Conservation (phyloP, 2,113 vertebrate genomes). For the Melanerpes aurifrons region DNA sequence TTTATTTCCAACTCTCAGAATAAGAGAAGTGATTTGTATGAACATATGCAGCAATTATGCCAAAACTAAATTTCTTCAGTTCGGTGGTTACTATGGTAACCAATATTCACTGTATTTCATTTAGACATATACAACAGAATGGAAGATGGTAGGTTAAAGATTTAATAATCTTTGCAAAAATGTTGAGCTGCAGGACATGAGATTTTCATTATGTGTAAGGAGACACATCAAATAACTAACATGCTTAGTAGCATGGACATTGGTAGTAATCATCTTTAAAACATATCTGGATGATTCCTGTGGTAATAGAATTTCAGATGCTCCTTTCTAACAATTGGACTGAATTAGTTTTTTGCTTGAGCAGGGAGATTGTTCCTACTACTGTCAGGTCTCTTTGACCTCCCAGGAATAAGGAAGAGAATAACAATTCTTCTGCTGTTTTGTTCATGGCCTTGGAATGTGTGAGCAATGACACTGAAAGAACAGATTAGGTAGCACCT, state of each 20-base stretch:
- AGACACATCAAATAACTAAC: slow-evolving; percentile 23
- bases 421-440: not conserved
- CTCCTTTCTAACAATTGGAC: not conserved
- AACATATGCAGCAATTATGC: slow-evolving; percentile 71
- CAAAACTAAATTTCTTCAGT: slow-evolving; percentile 68
- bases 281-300: not conserved
- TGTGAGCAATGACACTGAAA: not conserved
- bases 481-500: not conserved
- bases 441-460: not conserved
- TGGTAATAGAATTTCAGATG: not conserved
- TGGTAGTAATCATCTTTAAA: not conserved
- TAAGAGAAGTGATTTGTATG: slow-evolving; percentile 61
- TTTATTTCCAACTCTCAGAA: slow-evolving; percentile 44
- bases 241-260: not conserved
- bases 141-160: slow-evolving; percentile 22
- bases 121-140: slow-evolving; percentile 46
- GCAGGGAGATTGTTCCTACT: not conserved
- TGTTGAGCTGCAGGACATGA: not conserved
- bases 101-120: slow-evolving; percentile 61
- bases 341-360: not conserved
- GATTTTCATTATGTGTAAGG: slow-evolving; percentile 38
- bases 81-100: slow-evolving; percentile 68
- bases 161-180: slow-evolving; percentile 50
- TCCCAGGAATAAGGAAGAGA: not conserved
- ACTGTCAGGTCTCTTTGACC: not conserved